Conservation (phyloP, 2,888 invertebrate genomes). For the Euzophera pinguis region DNA sequence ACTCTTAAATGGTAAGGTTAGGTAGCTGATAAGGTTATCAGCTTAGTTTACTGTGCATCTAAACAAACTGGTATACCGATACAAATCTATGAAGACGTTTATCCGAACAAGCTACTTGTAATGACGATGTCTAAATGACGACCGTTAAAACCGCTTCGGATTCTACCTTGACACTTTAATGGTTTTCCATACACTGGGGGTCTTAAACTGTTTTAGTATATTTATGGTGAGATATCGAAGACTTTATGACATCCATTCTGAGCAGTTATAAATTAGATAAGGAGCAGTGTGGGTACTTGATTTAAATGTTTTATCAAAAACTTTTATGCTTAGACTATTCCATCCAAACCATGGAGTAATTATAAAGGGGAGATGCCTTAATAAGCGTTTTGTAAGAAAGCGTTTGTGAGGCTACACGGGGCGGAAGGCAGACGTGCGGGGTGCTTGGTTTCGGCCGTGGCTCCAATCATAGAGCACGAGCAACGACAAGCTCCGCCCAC, state of each 20-base stretch:
- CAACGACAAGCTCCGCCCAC: too few relatives aligned
- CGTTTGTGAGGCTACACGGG: too few relatives aligned
- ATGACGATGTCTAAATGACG: conserved; percentile 6
- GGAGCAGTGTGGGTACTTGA: not conserved
- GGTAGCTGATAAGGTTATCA: not conserved
- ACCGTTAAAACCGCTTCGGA: conserved; percentile 13
- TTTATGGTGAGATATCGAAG: conserved; percentile 4
- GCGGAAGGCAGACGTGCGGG: too few relatives aligned
- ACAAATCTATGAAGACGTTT: conserved; percentile 6
- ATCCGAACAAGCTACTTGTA: not conserved
- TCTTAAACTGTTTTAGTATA: not conserved
- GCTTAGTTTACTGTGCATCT: not conserved
- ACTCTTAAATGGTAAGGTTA: too few relatives aligned
- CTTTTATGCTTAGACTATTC: too few relatives aligned
- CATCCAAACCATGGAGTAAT: too few relatives aligned
- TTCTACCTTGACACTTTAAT: not conserved
- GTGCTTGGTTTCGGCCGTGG: too few relatives aligned
- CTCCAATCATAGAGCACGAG: too few relatives aligned
- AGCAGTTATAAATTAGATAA: not conserved
- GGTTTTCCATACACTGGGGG: not conserved
- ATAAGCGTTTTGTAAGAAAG: too few relatives aligned
- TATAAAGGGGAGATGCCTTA: too few relatives aligned
- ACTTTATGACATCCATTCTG: not conserved
- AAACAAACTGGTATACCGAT: conserved; percentile 2
- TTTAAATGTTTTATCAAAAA: too few relatives aligned